Conservation (phyloP, 2,113 vertebrate genomes). For the Cariama cristata region DNA sequence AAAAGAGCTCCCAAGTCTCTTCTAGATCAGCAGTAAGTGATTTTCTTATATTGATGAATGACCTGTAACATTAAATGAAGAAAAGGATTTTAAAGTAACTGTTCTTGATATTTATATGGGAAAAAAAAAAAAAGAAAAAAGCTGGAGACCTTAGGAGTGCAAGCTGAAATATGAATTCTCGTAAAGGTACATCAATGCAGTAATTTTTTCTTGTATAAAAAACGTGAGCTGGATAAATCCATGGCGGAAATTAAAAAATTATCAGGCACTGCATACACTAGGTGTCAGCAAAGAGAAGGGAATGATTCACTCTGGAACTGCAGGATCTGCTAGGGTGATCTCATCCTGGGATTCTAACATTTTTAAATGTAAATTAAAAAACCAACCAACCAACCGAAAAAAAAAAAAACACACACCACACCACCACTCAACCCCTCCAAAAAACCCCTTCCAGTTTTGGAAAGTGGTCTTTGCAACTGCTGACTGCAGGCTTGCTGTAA, state of each 20-base stretch:
- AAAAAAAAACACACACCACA: neutral
- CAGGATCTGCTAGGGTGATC: neutral
- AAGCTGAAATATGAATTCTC: neutral
- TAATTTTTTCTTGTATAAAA: neutral
- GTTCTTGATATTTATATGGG: neutral
- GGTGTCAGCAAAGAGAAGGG: conserved; percentile 46
- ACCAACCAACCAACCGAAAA: too few relatives aligned
- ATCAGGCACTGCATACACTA: neutral
- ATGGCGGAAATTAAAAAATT: neutral
- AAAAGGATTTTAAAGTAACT: neutral
- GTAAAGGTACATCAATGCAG: neutral
- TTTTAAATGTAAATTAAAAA: neutral
- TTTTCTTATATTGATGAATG: neutral
- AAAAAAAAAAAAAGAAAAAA: neutral
- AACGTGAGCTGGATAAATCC: neutral
- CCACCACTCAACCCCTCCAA: fast-evolving
- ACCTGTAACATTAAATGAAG: neutral
- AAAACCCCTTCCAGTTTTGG: neutral
- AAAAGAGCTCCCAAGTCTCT: conserved; percentile 67
- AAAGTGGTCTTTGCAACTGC: neutral
- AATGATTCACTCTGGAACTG: neutral
- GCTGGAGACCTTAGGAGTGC: neutral
- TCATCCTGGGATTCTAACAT: neutral
- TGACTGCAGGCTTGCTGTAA: neutral
- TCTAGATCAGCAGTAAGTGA: conserved; percentile 81